Percentiles rank a stretch among this genome's conserved stretches.
These are phyloP conservation scores for Listrodromus nycthemerus DNA, from an alignment of 2,888 invertebrate species.

Conservation along the genomic window DNA sequence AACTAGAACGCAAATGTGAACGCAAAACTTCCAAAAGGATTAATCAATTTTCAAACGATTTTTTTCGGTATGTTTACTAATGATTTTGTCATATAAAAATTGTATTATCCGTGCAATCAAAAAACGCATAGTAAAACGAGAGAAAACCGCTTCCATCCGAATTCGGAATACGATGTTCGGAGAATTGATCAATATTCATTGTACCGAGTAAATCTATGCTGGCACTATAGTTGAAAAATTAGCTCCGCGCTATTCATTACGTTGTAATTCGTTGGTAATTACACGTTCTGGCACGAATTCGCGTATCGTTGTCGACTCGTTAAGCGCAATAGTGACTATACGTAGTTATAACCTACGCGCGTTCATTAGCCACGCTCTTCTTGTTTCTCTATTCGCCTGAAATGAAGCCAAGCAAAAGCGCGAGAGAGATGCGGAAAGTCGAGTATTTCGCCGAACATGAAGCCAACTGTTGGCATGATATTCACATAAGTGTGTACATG, in stretches of 20 bases:
- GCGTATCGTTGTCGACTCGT: background rate
- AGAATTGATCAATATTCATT: too few species aligned
- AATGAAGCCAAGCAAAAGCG: constrained; percentile 21
- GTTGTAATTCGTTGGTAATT: background rate
- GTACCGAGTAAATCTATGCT: too few species aligned
- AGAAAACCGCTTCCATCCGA: too few species aligned
- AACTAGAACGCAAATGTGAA: too few species aligned
- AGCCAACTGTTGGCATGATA: constrained; percentile 2
- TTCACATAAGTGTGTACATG: background rate
- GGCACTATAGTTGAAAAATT: background rate
- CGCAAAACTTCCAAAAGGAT: too few species aligned
- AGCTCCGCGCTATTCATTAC: background rate
- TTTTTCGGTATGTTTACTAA: background rate
- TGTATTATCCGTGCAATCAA: background rate
- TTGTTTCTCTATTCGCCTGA: constrained; percentile 30
- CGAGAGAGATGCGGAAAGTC: background rate
- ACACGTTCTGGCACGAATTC: background rate
- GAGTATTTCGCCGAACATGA: background rate
- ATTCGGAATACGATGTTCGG: too few species aligned
- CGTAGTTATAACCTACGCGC: constrained; percentile 10
- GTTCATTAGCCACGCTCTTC: constrained; percentile 32
- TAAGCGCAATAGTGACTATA: background rate
- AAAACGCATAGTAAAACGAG: background rate
- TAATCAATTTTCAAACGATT: too few species aligned
- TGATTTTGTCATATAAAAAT: background rate